These are phyloP conservation scores for Rhopalosiphum padi DNA, from an alignment of 1,140 invertebrate genomes.

Conservation along the genomic window DNA sequence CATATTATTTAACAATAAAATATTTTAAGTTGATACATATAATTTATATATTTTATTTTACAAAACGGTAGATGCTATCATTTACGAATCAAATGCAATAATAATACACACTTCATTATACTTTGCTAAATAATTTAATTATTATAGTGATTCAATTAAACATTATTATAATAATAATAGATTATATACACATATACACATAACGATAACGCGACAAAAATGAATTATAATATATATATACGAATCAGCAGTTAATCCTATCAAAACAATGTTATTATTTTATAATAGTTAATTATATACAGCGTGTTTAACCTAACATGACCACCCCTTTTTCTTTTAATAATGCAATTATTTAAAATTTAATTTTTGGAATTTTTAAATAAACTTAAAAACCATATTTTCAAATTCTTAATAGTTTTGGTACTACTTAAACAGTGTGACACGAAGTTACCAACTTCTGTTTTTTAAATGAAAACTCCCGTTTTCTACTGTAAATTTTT, in stretches of 20 bases:
- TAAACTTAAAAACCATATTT: too few relatives aligned
- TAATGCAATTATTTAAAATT: too few relatives aligned
- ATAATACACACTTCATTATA: background rate
- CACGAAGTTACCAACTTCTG: too few relatives aligned
- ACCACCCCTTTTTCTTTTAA: too few relatives aligned
- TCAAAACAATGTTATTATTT: background rate
- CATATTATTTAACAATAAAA: background rate
- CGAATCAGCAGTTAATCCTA: background rate
- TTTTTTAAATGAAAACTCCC: too few relatives aligned
- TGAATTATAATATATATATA: background rate
- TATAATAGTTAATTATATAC: background rate
- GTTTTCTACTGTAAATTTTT: too few relatives aligned
- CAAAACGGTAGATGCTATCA: background rate
- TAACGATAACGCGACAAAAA: background rate
- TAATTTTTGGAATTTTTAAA: too few relatives aligned
- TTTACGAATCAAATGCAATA: background rate
- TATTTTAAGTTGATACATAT: background rate
- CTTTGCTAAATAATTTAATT: background rate
- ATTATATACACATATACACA: background rate
- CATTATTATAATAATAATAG: constrained; percentile 13
- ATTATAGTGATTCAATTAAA: background rate
- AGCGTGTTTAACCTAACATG: too few relatives aligned
- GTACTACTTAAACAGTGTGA: too few relatives aligned
- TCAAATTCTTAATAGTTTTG: too few relatives aligned
- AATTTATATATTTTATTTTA: background rate